Evolutionary conservation across 2,113 vertebrate genomes (phyloP).

Genomic region (Tachysurus vachellii): DNA sequence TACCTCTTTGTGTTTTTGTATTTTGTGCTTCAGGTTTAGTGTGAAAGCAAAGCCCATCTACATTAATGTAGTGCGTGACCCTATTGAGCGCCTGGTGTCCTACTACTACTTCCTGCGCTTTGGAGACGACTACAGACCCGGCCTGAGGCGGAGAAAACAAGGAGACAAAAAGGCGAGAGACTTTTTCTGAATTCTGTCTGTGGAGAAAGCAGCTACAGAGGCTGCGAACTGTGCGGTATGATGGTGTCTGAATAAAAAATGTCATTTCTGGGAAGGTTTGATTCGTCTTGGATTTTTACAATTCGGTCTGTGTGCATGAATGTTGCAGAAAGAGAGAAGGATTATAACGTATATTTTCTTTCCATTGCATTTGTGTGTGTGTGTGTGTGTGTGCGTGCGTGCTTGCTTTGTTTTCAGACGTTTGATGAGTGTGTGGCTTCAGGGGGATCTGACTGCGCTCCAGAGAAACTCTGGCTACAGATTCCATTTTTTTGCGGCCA

Average conservation of each 20-base stretch:
- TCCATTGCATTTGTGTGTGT: neutral
- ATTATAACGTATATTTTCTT: neutral
- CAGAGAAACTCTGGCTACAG: conserved; percentile 99
- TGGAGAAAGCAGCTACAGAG: too few relatives aligned
- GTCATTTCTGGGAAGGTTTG: neutral
- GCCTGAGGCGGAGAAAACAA: conserved; percentile 92
- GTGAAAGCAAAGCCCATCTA: conserved; percentile 97
- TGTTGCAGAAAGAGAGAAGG: neutral
- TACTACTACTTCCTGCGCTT: conserved; percentile 99
- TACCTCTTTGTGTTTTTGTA: neutral
- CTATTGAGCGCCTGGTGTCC: conserved; percentile 95
- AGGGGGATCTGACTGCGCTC: conserved; percentile 94
- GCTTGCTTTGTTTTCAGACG: conserved; percentile 77
- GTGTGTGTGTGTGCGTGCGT: conserved; percentile 7
- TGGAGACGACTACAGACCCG: conserved; percentile 96
- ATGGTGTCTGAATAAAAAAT: neutral
- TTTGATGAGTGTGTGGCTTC: conserved; percentile 98
- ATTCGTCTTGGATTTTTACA: neutral
- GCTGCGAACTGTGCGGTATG: neutral
- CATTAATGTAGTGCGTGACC: conserved; percentile 96
- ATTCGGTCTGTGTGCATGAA: neutral
- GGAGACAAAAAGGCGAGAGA: conserved; percentile 94
- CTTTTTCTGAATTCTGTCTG: neutral
- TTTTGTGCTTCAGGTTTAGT: conserved; percentile 81
- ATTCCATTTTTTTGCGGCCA: conserved; percentile 99